A percentile compares a stretch with the other conserved stretches of the same genome.
phyloP scores from a whole-genome alignment of 1,140 invertebrate genomes.

The Aradophagus sp. region DNA sequence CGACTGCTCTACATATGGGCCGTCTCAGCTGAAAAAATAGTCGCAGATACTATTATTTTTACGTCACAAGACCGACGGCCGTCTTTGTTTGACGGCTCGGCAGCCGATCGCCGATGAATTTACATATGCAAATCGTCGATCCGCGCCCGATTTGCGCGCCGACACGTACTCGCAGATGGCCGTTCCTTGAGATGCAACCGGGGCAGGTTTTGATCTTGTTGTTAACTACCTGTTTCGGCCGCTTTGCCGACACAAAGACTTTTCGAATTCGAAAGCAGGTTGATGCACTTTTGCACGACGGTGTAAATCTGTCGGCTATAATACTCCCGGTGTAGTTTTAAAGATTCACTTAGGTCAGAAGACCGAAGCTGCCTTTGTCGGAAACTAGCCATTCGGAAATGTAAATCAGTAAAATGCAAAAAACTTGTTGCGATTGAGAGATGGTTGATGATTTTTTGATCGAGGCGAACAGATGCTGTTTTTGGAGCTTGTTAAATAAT shows the following conservation, averaged over 20 bases:
- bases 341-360: too few species aligned
- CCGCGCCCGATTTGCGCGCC: slow-evolving; percentile 13
- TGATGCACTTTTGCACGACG: background rate
- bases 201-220: slow-evolving; percentile 33
- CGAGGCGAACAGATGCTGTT: too few species aligned
- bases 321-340: too few species aligned
- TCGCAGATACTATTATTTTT: slow-evolving; percentile 14
- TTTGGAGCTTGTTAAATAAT: too few species aligned
- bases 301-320: background rate
- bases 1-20: slow-evolving; percentile 36
- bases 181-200: slow-evolving; percentile 31
- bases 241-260: slow-evolving; percentile 9
- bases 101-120: slow-evolving; percentile 35
- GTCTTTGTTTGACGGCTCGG: slow-evolving; percentile 23
- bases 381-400: too few species aligned
- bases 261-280: slow-evolving; percentile 2
- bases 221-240: slow-evolving; percentile 34
- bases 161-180: slow-evolving; percentile 27
- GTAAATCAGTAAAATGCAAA: too few species aligned
- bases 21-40: slow-evolving; percentile 48
- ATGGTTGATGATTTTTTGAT: too few species aligned
- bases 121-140: slow-evolving; percentile 53
- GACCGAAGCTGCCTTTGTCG: too few species aligned
- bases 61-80: background rate
- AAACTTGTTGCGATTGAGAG: too few species aligned